Evolutionary conservation across 2,797 vertebrate species (phyloP).

Genomic region (Oryzias dopingdopingensis): DNA sequence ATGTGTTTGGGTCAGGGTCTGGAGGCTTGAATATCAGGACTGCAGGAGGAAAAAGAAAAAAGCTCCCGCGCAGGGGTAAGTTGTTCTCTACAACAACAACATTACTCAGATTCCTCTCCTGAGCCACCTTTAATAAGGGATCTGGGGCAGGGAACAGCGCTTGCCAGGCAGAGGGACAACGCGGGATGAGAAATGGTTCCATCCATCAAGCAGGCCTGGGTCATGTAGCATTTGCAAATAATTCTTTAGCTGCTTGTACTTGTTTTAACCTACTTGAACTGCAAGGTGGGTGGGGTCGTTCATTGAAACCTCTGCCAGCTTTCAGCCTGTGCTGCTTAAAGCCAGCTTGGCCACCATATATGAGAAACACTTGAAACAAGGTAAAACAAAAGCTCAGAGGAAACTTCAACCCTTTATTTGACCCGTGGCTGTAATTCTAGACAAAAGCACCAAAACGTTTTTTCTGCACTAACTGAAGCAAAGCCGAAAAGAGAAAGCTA

Average conservation of each 20-base stretch:
- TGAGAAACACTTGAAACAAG: constrained; percentile 24
- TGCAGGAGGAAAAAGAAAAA: constrained; percentile 25
- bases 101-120: constrained; percentile 60
- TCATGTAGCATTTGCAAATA: constrained; percentile 42
- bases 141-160: constrained; percentile 23
- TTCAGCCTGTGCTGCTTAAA: constrained; percentile 14
- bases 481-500: constrained; percentile 63
- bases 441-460: constrained; percentile 38
- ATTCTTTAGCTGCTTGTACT: constrained; percentile 34
- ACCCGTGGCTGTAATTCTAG: constrained; percentile 45
- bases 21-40: constrained; percentile 59
- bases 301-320: constrained; percentile 23
- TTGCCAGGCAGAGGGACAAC: constrained; percentile 31
- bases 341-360: constrained; percentile 11
- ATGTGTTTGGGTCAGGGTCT: constrained; percentile 67
- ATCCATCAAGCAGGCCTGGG: constrained; percentile 49
- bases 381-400: constrained; percentile 41
- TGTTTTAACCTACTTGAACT: constrained; percentile 44
- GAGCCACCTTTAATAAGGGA: constrained; percentile 58
- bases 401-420: constrained; percentile 40
- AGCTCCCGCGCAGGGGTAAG: constrained; percentile 40
- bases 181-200: constrained; percentile 32
- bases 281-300: constrained; percentile 24
- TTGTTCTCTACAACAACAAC: constrained; percentile 47
- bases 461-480: constrained; percentile 37